phyloP scores from a whole-genome alignment of 2,113 vertebrate genomes.

The Probosciger aterrimus region DNA sequence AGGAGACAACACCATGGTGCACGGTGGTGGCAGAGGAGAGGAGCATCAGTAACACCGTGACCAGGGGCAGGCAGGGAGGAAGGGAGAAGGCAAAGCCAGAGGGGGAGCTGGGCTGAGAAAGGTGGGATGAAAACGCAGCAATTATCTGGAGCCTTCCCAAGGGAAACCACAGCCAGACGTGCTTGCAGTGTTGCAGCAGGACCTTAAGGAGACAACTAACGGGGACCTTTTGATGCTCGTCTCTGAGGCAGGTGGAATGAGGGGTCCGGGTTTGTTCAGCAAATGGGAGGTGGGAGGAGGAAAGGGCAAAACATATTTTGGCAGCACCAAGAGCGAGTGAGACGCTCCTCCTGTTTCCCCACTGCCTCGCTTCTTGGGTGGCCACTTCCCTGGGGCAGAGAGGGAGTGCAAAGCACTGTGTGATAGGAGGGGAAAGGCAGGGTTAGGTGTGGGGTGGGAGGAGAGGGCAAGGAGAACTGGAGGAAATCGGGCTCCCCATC shows the following conservation, averaged over 20 bases:
- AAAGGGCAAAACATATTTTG: not conserved
- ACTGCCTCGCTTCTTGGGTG: not conserved
- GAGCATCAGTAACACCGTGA: not conserved
- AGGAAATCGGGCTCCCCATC: accelerated
- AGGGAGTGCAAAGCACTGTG: not conserved
- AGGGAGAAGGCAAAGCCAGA: not conserved
- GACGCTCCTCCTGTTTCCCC: not conserved
- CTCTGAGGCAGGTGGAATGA: not conserved
- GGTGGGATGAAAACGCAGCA: not conserved
- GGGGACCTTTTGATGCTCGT: not conserved
- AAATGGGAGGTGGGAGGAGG: not conserved
- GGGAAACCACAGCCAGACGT: not conserved
- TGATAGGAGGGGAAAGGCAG: not conserved
- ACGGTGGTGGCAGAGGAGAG: not conserved
- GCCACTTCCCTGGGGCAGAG: accelerated
- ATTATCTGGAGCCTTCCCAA: not conserved
- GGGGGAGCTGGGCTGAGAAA: not conserved
- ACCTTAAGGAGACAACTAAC: not conserved
- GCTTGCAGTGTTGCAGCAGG: not conserved
- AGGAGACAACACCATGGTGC: accelerated
- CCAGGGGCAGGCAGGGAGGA: not conserved
- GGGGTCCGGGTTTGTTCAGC: not conserved
- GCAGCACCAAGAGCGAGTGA: not conserved
- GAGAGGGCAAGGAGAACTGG: not conserved
- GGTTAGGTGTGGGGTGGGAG: not conserved